phyloP scores from a whole-genome alignment of 2,797 vertebrate genomes.

The Xyrichtys novacula region DNA sequence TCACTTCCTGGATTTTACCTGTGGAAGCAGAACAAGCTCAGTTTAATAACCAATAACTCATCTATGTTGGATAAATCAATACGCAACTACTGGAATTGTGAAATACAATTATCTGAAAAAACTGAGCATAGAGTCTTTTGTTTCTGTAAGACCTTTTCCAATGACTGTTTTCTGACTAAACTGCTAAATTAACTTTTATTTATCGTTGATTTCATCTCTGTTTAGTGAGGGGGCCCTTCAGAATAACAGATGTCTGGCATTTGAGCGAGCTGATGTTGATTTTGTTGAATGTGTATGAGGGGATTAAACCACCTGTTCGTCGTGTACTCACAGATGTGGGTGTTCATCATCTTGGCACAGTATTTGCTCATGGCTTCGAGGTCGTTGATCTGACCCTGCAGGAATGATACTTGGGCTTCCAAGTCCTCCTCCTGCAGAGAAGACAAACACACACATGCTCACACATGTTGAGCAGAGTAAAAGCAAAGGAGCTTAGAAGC shows the following conservation, averaged over 20 bases:
- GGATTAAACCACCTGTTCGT: neutral
- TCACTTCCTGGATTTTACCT: slow-evolving; percentile 98
- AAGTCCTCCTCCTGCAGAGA: slow-evolving; percentile 91
- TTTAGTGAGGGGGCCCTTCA: neutral
- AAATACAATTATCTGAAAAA: too few relatives aligned
- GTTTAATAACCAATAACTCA: too few relatives aligned
- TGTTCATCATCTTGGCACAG: slow-evolving; percentile 97
- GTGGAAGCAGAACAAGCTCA: slow-evolving; percentile 21
- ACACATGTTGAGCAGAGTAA: slow-evolving; percentile 5
- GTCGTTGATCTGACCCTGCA: slow-evolving; percentile 98
- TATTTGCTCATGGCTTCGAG: slow-evolving; percentile 99
- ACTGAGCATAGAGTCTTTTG: too few relatives aligned
- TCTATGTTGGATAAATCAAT: too few relatives aligned
- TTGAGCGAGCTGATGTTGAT: neutral
- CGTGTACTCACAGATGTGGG: slow-evolving; percentile 92
- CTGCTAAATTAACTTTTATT: too few relatives aligned
- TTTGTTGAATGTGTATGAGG: neutral
- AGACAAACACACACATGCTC: slow-evolving; percentile 20
- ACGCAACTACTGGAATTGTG: too few relatives aligned
- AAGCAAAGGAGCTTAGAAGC: neutral
- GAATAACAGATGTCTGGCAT: neutral
- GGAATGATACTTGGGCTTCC: slow-evolving; percentile 95
- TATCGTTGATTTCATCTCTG: too few relatives aligned
- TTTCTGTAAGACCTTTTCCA: too few relatives aligned
- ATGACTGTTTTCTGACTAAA: too few relatives aligned